These are phyloP conservation scores for Panthera tigris DNA, from an alignment of 2,113 vertebrate species.

Conservation along the genomic window DNA sequence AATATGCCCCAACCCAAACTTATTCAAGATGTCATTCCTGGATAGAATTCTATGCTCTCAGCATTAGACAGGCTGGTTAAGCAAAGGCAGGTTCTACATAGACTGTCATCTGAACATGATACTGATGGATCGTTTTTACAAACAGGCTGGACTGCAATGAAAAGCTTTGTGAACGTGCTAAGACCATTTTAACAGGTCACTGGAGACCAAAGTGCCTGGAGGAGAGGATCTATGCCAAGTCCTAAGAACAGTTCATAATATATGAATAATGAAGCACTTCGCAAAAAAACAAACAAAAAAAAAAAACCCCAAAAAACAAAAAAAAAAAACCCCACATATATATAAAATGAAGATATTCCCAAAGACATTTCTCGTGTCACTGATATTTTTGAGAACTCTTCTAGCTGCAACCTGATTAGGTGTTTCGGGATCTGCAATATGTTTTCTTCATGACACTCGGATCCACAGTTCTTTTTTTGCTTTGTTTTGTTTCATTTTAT, in stretches of 20 bases:
- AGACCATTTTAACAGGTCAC: slow-evolving; percentile 84
- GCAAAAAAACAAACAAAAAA: background rate
- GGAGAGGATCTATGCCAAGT: slow-evolving; percentile 77
- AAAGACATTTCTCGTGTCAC: slow-evolving; percentile 61
- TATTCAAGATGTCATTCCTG: slow-evolving; percentile 85
- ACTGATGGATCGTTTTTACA: slow-evolving; percentile 84
- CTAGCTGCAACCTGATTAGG: slow-evolving; percentile 65
- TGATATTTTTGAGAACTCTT: slow-evolving; percentile 66
- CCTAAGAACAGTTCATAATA: slow-evolving; percentile 64
- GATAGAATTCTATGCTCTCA: slow-evolving; percentile 72
- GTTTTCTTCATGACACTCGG: slow-evolving; percentile 66
- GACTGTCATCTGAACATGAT: slow-evolving; percentile 80
- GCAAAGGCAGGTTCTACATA: slow-evolving; percentile 72
- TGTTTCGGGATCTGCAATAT: slow-evolving; percentile 60
- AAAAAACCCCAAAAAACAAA: background rate
- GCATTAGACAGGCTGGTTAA: slow-evolving; percentile 73
- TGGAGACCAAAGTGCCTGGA: slow-evolving; percentile 82
- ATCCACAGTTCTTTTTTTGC: background rate
- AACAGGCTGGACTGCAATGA: slow-evolving; percentile 81
- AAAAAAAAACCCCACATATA: background rate
- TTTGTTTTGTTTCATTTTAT: background rate
- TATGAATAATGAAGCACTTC: slow-evolving; percentile 81
- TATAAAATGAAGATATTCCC: slow-evolving; percentile 64
- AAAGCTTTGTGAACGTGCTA: slow-evolving; percentile 84
- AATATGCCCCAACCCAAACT: slow-evolving; percentile 76